Conservation (phyloP, 1,140 invertebrate genomes). For the Cotesia glomerata region DNA sequence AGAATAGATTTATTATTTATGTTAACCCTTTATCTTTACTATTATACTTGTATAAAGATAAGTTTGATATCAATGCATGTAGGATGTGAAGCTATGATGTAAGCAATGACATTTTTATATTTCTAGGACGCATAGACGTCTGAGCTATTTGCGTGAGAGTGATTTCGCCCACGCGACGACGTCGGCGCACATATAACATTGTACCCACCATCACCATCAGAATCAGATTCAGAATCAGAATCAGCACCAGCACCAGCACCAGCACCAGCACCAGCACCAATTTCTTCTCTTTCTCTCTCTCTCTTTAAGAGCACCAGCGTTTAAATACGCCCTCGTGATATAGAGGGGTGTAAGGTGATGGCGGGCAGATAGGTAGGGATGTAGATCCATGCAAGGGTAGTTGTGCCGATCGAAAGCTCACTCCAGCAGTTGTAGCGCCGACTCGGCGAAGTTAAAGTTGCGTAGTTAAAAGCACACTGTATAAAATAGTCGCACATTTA, state of each 20-base stretch:
- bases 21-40: too few species aligned
- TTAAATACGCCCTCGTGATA: background rate
- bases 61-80: too few species aligned
- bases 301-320: background rate
- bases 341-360: background rate
- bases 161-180: too few species aligned
- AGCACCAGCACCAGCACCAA: background rate
- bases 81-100: background rate
- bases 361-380: background rate
- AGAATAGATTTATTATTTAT: too few species aligned
- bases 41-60: too few species aligned
- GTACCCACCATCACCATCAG: too few species aligned
- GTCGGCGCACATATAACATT: too few species aligned
- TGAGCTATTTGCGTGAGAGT: background rate
- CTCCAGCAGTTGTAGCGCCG: constrained; percentile 61
- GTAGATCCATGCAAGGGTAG: constrained; percentile 10
- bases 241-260: background rate
- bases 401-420: constrained; percentile 55
- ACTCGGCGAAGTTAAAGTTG: constrained; percentile 57
- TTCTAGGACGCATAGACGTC: constrained; percentile 2
- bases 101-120: constrained; percentile 13
- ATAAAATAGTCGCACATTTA: constrained; percentile 61
- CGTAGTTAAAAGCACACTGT: constrained; percentile 62
- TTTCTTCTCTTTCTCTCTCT: background rate
- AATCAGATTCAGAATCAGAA: too few species aligned